Conservation (phyloP, 2,797 vertebrate genomes). For the Diceros bicornis region DNA sequence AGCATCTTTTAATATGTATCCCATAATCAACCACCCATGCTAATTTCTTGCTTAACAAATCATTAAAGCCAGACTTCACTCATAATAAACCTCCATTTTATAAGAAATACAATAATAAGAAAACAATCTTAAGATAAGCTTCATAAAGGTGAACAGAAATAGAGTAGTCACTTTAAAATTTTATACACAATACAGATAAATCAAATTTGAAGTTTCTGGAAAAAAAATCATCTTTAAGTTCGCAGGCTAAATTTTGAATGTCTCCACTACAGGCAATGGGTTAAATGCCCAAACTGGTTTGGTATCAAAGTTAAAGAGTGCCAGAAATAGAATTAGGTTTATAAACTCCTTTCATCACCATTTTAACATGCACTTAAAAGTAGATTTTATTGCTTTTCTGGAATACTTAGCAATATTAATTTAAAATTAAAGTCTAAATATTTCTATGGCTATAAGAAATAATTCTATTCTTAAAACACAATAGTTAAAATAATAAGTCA, state of each 20-base stretch:
- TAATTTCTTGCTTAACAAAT: conserved; percentile 53
- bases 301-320: conserved; percentile 12
- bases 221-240: neutral
- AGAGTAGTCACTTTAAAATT: conserved; percentile 25
- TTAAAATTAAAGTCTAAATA: conserved; percentile 2
- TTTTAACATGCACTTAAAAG: conserved; percentile 17
- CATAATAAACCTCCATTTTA: conserved; percentile 43
- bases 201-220: conserved; percentile 1
- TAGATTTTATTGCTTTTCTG: conserved; percentile 25
- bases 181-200: conserved; percentile 15
- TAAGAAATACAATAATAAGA: conserved; percentile 12
- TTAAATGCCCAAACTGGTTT: conserved; percentile 34
- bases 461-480: conserved; percentile 21
- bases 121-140: conserved; percentile 47
- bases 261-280: neutral
- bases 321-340: neutral
- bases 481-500: conserved; percentile 39
- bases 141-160: conserved; percentile 21
- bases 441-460: conserved; percentile 33
- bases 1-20: neutral
- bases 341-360: neutral
- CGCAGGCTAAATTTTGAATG: neutral
- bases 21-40: neutral
- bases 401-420: conserved; percentile 6
- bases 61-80: conserved; percentile 23